These are phyloP conservation scores for Chondrilla cf. caribensis DNA, from an alignment of 37 sponge, comb jelly and placozoan genomes.

Conservation along the genomic window DNA sequence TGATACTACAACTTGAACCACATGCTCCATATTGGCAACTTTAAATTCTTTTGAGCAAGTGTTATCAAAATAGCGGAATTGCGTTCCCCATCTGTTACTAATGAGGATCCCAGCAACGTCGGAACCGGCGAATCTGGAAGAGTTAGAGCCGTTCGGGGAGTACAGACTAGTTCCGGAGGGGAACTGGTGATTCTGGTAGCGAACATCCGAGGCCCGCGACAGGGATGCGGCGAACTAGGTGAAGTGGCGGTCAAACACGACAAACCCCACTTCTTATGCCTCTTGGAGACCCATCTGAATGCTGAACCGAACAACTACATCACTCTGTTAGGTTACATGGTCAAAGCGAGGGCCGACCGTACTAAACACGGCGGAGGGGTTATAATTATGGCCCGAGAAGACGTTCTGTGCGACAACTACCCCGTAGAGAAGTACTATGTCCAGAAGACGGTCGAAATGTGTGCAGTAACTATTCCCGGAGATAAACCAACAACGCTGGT, in stretches of 20 bases:
- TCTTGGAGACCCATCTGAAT: constrained; percentile 18
- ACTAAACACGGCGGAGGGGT: constrained; percentile 15
- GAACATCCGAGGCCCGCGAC: constrained; percentile 11
- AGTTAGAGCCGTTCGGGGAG: neutral
- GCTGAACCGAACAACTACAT: neutral
- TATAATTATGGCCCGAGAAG: constrained; percentile 22
- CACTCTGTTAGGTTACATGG: neutral
- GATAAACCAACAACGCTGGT: constrained; percentile 24
- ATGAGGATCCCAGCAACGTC: constrained; percentile 21
- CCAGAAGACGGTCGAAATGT: neutral
- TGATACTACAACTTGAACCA: too few relatives aligned
- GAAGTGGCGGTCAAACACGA: constrained; percentile 2
- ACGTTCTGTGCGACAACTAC: constrained; percentile 9
- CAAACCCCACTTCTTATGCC: constrained; percentile 21
- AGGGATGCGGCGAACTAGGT: constrained; percentile 20
- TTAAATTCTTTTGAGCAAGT: too few relatives aligned
- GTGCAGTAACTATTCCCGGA: neutral
- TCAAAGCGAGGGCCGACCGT: constrained; percentile 7
- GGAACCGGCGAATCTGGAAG: constrained; percentile 8
- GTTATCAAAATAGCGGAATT: constrained; percentile 19
- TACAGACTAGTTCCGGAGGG: neutral
- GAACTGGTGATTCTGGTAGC: neutral
- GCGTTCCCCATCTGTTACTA: neutral
- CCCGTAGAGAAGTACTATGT: constrained; percentile 13
- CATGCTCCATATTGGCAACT: too few relatives aligned